A percentile compares a stretch with the other conserved stretches of the same genome.
Conservation (phyloP, 2,888 invertebrate genomes). For the Drosophila rubida region DNA sequence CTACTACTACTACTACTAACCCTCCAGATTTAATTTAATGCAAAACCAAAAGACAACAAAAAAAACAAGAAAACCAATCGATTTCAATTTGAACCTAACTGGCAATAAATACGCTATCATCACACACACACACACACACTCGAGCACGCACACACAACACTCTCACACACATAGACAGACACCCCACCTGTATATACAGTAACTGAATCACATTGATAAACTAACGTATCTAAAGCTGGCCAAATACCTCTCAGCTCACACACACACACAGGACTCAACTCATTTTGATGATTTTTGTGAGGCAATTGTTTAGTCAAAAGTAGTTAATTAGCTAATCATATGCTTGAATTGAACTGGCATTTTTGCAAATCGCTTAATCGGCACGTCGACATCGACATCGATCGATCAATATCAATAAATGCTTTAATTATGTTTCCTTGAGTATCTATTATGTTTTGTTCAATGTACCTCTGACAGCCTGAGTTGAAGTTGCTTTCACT, state of each 20-base stretch:
- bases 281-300: conserved; percentile 85
- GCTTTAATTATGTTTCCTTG: conserved; percentile 37
- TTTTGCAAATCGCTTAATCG: conserved; percentile 42
- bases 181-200: conserved; percentile 14
- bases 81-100: conserved; percentile 46
- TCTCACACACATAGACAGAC: conserved; percentile 13
- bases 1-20: conserved; percentile 14
- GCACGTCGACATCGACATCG: too few species aligned
- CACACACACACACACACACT: conserved; percentile 13
- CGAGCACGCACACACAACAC: conserved; percentile 11
- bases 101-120: conserved; percentile 16
- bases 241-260: conserved; percentile 16
- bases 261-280: conserved; percentile 29
- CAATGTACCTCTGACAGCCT: conserved; percentile 28
- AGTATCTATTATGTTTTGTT: conserved; percentile 13
- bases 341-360: conserved; percentile 34
- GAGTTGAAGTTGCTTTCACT: conserved; percentile 27
- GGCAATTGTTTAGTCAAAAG: conserved; percentile 71
- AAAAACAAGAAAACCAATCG: conserved; percentile 74
- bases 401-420: conserved; percentile 26
- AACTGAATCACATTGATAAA: neutral
- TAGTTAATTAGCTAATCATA: conserved; percentile 47
- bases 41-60: conserved; percentile 39
- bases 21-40: conserved; percentile 39
- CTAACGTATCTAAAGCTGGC: conserved; percentile 15